Base-by-base conservation (phyloP, 2,797 vertebrate species). In the Danio choprae region DNA sequence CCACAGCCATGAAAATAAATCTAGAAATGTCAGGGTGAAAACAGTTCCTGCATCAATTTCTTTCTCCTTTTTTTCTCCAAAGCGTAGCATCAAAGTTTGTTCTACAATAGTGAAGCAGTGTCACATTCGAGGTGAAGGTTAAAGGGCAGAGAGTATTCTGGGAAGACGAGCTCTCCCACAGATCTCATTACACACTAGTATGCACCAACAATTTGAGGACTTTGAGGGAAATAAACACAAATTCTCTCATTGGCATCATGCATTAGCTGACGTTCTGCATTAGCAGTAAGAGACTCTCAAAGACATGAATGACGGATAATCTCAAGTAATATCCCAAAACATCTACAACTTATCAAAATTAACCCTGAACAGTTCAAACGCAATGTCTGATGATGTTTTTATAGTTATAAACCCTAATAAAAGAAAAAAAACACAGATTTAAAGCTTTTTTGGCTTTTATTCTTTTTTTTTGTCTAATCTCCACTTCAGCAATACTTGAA, bases 111-210 rank as follows among this genome's bases (percentile, higher is more conserved):
- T 9, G 48, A 4, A 15, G 29, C 46, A 53, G 63, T 29, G 58
- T 63, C 60, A 65, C 11, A 15, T 43, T 36, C 56, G 22, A 10
- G 9, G 38, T 64, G 16, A 62, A 51, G 65, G 74, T 70, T 20
- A 77, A 7, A 60, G 65, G 16, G n/a, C 62, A 58, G 4, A 67
- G 36, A 15, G 60, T 53, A 68, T 18, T 62, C 13, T 29, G 56
- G 53, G 71, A 81, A 81, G 56, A 62, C 20, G 4, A 18, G 63
- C 20, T 43, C 38, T 67, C 74, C 62, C 74, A 46, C 73, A 67
- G 43, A 56, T 67, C 48, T 67, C 51, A 77, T 77, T 77, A 65
- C 60, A 77, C 50, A 29, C 48, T 43, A 41, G 60, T 36, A 74
- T 74, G 73, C 73, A 63, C 73, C 7, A 16, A 51, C n/a, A 51